phyloP scores from a whole-genome alignment of 2,113 vertebrate genomes.

The Ginglymostoma cirratum region DNA sequence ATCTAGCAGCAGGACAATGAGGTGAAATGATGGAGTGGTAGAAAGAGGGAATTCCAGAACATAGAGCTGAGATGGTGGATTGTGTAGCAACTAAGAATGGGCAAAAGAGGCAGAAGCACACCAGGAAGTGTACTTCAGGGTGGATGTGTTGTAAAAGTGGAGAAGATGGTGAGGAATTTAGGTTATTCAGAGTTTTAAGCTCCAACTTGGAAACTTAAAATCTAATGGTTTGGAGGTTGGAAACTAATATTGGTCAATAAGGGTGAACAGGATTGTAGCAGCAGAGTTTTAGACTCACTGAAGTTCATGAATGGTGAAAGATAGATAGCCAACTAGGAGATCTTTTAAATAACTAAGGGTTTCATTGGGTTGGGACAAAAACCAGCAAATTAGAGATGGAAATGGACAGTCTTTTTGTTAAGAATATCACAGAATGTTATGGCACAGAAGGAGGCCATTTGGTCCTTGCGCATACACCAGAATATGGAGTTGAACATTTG shows the following conservation, averaged over 20 bases:
- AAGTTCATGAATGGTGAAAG: background rate
- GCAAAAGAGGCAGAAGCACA: background rate
- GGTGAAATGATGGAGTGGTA: background rate
- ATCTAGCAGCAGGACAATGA: background rate
- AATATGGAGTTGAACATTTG: too few relatives aligned
- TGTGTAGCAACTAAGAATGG: background rate
- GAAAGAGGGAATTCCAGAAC: background rate
- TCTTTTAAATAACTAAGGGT: background rate
- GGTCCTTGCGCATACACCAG: too few relatives aligned
- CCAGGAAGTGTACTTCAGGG: background rate
- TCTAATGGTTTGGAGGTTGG: background rate
- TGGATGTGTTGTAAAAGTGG: background rate
- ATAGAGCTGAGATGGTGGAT: background rate
- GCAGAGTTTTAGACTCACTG: background rate
- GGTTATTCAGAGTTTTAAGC: background rate
- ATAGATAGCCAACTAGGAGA: background rate
- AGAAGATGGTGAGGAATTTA: background rate
- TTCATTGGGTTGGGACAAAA: too few relatives aligned
- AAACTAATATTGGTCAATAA: background rate
- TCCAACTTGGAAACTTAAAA: background rate
- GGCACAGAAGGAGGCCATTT: too few relatives aligned
- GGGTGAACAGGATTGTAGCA: background rate
- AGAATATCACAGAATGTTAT: too few relatives aligned
- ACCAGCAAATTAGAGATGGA: too few relatives aligned
- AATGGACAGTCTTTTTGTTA: too few relatives aligned